These are phyloP conservation scores for Ophioninae sp. DNA, from an alignment of 2,888 invertebrate genomes.

Conservation along the genomic window DNA sequence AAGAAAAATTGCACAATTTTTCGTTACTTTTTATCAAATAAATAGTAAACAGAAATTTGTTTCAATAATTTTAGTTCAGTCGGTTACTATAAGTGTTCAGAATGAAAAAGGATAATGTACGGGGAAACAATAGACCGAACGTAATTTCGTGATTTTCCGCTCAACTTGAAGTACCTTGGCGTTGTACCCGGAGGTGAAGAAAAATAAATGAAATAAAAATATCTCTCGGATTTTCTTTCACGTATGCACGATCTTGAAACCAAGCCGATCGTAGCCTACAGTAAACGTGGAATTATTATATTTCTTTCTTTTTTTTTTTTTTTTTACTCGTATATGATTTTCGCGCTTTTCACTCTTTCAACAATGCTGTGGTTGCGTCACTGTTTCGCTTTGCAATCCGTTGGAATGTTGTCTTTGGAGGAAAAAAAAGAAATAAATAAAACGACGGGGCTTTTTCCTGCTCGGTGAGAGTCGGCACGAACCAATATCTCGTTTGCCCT, in stretches of 20 bases:
- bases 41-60: too few relatives aligned
- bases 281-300: neutral
- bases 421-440: constrained; percentile 5
- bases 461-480: constrained; percentile 15
- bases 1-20: too few relatives aligned
- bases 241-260: neutral
- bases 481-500: constrained; percentile 21
- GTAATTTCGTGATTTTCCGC: neutral
- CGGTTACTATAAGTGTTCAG: too few relatives aligned
- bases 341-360: neutral
- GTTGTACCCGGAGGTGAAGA: neutral
- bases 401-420: neutral
- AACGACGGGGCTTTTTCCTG: neutral
- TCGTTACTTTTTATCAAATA: too few relatives aligned
- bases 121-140: neutral
- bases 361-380: neutral
- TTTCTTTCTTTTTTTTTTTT: neutral
- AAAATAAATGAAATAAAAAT: neutral
- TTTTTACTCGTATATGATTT: neutral
- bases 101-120: too few relatives aligned
- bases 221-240: neutral
- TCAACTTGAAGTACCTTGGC: neutral
- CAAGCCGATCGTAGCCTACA: neutral
- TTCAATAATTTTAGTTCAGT: too few relatives aligned
- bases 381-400: constrained; percentile 5